Percentiles rank a stretch among this genome's conserved stretches.
phyloP scores from a whole-genome alignment of 2,113 vertebrate genomes.

The Siphamia tubifer region DNA sequence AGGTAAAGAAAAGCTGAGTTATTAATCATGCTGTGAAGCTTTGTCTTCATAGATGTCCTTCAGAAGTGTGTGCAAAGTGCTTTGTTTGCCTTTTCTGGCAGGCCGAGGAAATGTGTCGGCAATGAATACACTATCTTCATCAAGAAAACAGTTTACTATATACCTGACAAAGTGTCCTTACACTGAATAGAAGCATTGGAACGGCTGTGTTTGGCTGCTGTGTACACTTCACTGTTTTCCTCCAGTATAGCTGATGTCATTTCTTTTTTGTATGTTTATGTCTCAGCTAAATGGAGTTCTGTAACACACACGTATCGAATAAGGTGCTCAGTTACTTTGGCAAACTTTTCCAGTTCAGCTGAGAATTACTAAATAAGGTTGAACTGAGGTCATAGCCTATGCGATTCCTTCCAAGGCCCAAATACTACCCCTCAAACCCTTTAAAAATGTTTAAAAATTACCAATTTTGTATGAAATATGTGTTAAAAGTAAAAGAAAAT shows the following conservation, averaged over 20 bases:
- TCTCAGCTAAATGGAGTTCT: too few species aligned
- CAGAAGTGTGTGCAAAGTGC: neutral
- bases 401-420: too few species aligned
- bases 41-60: neutral
- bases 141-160: neutral
- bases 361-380: too few species aligned
- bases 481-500: too few species aligned
- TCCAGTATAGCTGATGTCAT: neutral
- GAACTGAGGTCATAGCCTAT: too few species aligned
- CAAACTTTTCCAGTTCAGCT: too few species aligned
- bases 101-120: neutral
- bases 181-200: neutral
- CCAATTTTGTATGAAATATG: too few species aligned
- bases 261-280: too few species aligned
- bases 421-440: too few species aligned
- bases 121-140: neutral
- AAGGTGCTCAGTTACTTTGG: too few species aligned
- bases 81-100: conserved; percentile 2
- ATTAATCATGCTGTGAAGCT: neutral
- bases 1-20: neutral
- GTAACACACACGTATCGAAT: too few species aligned
- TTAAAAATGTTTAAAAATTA: too few species aligned
- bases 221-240: neutral
- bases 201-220: neutral
- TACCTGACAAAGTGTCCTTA: neutral